Conservation (phyloP, 2,797 vertebrate genomes). For the Bovichtus variegatus region DNA sequence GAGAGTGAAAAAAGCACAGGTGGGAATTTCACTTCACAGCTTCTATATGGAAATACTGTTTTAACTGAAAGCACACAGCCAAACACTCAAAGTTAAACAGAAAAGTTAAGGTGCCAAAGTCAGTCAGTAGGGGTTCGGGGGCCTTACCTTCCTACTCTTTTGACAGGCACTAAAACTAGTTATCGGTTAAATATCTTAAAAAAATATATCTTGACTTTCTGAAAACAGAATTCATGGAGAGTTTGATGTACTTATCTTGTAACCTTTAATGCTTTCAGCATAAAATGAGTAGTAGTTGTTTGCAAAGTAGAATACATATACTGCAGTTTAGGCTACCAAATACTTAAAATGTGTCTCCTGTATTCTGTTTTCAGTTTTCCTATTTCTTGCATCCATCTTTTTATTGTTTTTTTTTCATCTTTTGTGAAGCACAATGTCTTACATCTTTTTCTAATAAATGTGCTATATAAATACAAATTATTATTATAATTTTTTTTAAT, state of each 20-base stretch:
- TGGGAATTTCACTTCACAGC: slow-evolving; percentile 72
- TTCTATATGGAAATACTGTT: slow-evolving; percentile 49
- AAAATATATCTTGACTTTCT: background rate
- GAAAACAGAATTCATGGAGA: background rate
- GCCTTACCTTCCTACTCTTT: background rate
- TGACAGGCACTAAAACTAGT: background rate
- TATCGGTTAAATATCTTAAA: background rate
- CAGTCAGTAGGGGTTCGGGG: background rate
- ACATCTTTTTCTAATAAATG: background rate
- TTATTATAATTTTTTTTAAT: background rate
- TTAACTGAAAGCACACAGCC: slow-evolving; percentile 38
- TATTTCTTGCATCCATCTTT: background rate
- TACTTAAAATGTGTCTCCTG: background rate
- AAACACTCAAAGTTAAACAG: background rate
- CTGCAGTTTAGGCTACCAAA: background rate
- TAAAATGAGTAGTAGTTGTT: too few species aligned
- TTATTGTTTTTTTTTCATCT: background rate
- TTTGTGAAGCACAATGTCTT: background rate
- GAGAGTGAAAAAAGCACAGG: slow-evolving; percentile 72
- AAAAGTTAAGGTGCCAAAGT: too few species aligned
- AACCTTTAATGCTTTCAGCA: too few species aligned
- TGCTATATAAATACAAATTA: background rate
- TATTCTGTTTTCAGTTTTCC: too few species aligned
- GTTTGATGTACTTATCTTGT: background rate
- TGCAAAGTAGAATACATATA: background rate